Conservation (phyloP, 2,797 vertebrate genomes). For the Alosa sapidissima region DNA sequence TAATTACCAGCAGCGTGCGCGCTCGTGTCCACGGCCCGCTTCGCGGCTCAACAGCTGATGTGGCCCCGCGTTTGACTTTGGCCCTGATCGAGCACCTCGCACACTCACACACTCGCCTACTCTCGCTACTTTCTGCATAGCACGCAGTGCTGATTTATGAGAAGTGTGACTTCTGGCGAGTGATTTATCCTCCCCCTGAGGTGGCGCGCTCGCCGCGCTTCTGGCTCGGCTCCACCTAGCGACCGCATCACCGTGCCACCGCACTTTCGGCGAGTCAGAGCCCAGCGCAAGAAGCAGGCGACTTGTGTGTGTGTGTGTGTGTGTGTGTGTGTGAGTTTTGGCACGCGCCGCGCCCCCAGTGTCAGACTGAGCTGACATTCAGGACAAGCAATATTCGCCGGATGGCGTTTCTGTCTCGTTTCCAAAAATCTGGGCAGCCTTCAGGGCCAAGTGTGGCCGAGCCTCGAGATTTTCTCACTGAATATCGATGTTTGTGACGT, state of each 20-base stretch:
- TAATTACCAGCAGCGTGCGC: background rate
- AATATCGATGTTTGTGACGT: background rate
- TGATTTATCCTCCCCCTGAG: conserved; percentile 25
- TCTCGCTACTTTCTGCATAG: background rate
- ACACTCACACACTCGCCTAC: background rate
- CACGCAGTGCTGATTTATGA: background rate
- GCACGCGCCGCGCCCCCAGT: too few relatives aligned
- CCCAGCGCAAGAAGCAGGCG: too few relatives aligned
- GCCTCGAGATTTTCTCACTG: background rate
- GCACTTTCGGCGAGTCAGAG: background rate
- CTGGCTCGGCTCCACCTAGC: conserved; percentile 54
- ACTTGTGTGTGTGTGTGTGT: background rate
- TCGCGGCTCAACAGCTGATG: background rate
- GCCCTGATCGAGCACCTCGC: background rate
- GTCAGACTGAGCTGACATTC: background rate
- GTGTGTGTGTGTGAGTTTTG: background rate
- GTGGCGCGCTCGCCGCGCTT: background rate
- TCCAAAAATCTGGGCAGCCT: background rate
- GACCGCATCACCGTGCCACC: background rate
- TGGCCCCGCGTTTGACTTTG: too few relatives aligned
- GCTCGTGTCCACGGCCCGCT: background rate
- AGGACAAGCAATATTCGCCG: background rate
- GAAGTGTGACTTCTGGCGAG: background rate
- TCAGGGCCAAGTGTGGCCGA: background rate
- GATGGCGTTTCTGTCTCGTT: background rate